A percentile compares a stretch with the other conserved stretches of the same genome.
Conservation (phyloP, 35 echinoderm and acorn worm genomes). For the Ptychodera flava region DNA sequence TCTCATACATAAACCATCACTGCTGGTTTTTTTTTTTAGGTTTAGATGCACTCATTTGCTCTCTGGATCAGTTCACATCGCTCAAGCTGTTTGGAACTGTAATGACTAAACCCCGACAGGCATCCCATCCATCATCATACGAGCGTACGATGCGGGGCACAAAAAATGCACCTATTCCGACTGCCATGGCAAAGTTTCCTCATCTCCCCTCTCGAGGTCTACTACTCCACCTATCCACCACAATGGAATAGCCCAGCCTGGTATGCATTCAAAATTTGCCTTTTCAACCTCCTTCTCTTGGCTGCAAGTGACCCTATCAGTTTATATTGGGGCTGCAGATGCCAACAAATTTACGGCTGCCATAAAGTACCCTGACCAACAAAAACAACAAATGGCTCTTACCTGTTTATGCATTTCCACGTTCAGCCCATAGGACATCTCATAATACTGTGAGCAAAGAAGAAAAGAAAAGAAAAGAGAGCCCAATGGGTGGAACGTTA, state of each 20-base stretch:
- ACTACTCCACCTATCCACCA: no score
- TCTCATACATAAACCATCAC: conserved; percentile 1
- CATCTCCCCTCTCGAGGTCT: no score
- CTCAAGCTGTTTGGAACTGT: background rate
- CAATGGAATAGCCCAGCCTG: no score
- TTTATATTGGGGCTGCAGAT: background rate
- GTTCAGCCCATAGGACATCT: conserved; percentile 98
- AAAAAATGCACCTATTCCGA: no score
- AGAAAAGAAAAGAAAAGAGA: background rate
- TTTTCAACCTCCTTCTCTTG: no score
- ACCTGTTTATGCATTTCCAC: conserved; percentile 99
- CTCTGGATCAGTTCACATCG: no score
- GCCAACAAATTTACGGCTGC: background rate
- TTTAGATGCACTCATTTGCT: background rate
- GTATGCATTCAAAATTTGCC: no score
- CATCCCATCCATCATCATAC: background rate
- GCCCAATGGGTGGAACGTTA: background rate
- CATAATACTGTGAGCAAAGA: conserved; percentile 72
- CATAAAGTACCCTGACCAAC: background rate
- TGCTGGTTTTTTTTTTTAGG: background rate
- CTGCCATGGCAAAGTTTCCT: no score
- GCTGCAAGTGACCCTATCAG: background rate
- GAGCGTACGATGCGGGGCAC: no score
- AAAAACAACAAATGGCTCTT: conserved; percentile 5
- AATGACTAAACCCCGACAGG: background rate